Percentiles rank a stretch among this genome's conserved stretches.
Conservation (phyloP, 1,140 invertebrate species). For the Drosophila lacertosa region DNA sequence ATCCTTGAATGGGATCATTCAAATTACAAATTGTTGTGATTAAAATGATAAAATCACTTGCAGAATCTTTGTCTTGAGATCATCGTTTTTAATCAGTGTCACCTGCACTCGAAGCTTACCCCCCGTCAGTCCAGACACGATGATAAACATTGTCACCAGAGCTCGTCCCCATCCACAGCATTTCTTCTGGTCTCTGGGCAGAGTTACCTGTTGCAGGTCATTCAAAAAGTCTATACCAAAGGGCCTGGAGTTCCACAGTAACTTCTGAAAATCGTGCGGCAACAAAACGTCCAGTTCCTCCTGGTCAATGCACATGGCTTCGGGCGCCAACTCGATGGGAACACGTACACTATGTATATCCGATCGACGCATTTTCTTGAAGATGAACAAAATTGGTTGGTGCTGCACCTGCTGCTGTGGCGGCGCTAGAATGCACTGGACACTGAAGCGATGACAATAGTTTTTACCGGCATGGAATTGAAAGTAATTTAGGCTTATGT, state of each 20-base stretch:
- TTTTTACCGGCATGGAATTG: slow-evolving; percentile 1
- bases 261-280: not conserved
- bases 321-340: slow-evolving; percentile 2
- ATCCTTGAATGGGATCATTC: not conserved
- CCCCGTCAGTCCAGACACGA: not conserved
- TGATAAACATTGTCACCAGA: not conserved
- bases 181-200: not conserved
- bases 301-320: not conserved
- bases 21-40: not conserved
- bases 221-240: not conserved
- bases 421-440: slow-evolving; percentile 14
- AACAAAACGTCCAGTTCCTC: not conserved
- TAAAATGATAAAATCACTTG: not conserved
- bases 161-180: not conserved
- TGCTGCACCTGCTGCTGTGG: not conserved
- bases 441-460: slow-evolving; percentile 38
- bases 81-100: not conserved
- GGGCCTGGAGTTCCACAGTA: not conserved
- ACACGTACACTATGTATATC: slow-evolving; percentile 13
- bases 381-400: slow-evolving; percentile 6
- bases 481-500: slow-evolving; percentile 24
- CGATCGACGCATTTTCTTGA: slow-evolving; percentile 1
- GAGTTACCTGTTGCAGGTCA: not conserved
- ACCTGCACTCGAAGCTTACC: slow-evolving; percentile 4
- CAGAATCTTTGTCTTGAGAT: not conserved